Evolutionary conservation across 2,888 invertebrate genomes (phyloP).

Genomic region (Orthosia incerta): DNA sequence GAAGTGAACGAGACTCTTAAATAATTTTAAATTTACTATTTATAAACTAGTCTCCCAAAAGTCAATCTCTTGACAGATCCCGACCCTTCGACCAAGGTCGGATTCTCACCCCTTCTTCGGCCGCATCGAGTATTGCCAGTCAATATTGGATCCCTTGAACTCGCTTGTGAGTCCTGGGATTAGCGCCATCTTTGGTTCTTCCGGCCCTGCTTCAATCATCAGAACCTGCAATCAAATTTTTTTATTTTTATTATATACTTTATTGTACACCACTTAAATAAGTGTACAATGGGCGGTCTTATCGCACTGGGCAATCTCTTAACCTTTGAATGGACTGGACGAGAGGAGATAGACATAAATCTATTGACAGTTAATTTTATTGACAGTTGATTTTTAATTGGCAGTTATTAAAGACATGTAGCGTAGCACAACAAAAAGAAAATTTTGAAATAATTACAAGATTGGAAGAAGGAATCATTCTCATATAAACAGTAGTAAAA

Average conservation of each 20-base stretch:
- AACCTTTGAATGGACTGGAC: too few species aligned
- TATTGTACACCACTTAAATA: too few species aligned
- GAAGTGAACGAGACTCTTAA: neutral
- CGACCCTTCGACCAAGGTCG: slow-evolving; percentile 15
- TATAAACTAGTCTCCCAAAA: slow-evolving; percentile 17
- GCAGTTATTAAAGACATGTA: neutral
- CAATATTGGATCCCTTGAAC: slow-evolving; percentile 83
- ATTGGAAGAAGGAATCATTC: too few species aligned
- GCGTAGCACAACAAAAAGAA: neutral
- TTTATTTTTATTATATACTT: too few species aligned
- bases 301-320: too few species aligned
- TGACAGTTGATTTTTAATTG: neutral
- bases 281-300: too few species aligned
- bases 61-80: slow-evolving; percentile 65
- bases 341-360: too few species aligned
- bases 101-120: slow-evolving; percentile 84
- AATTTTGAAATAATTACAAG: neutral
- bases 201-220: slow-evolving; percentile 84
- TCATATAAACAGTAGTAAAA: too few species aligned
- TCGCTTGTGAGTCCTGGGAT: slow-evolving; percentile 87
- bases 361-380: too few species aligned
- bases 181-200: slow-evolving; percentile 85
- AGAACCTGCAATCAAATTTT: slow-evolving; percentile 74
- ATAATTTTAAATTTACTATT: neutral
- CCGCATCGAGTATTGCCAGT: slow-evolving; percentile 86